Evolutionary conservation across 1,140 invertebrate species (phyloP), one percentile per base, ranked within the genome.

Genomic region (Aphaenogaster rudis): DNA sequence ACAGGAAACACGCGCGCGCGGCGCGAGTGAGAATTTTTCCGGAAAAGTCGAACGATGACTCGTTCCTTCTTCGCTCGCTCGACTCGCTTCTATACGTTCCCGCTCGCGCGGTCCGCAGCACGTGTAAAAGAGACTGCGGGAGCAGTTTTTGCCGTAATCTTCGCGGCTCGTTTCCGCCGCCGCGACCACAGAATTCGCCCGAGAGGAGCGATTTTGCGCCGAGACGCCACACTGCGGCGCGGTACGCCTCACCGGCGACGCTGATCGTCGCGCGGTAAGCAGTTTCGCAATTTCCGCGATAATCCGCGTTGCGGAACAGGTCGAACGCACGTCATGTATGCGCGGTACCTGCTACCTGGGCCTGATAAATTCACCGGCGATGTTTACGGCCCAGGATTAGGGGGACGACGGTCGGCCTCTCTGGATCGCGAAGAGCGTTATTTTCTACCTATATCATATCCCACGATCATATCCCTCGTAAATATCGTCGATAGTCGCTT

Each of bases 101-200:
- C 77, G 33, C 72, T 63, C 42, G 74, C 64, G 77, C 74, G 48
- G 50, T 57, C 63, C 59, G 78, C 85, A 69, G 85, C 85, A 57
- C 85, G 77, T 59, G 76, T 69, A 81, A 86, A 86, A 59, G 85
- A 86, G 76, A 33, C 84, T 61, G 50, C 76, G 63, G 42, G 64
- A 71, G 63, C 52, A 36, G 86, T 88, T 88, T 88, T 88, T 88
- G 86, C 84, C 72, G 64, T 86, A 86, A 86, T 88, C 81, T 86
- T 88, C 86, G 81, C 63, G 86, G 86, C 86, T 88, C 86, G 86
- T 88, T 88, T 88, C 86, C 86, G 86, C 86, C 78, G 82, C 69
- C 69, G 45, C 81, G 21, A 76, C 86, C 86, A 39, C 86, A 85
- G 86, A 85, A 87, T 85, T 85, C 69, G 36, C 54, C 86, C 54